Conservation (phyloP, 2,888 invertebrate species). For the Chirona hameri region DNA sequence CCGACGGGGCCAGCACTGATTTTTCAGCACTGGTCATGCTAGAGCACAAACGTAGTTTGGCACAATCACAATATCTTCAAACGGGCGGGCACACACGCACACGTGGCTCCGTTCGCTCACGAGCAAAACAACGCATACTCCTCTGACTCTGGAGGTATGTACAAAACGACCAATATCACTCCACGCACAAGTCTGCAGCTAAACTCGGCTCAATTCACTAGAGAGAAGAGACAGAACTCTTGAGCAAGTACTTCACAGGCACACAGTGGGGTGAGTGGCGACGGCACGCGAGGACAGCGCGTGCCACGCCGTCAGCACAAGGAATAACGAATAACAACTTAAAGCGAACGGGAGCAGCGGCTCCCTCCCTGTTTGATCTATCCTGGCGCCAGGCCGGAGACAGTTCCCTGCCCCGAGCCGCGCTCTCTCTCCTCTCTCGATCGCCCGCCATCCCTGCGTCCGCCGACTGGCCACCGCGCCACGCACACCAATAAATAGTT, state of each 20-base stretch:
- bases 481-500: constrained; percentile 1
- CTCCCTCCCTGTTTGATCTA: not conserved
- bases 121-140: not conserved
- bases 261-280: not conserved
- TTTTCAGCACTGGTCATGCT: too few relatives aligned
- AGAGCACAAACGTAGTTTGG: not conserved
- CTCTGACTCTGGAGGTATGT: not conserved
- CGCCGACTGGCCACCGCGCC: not conserved
- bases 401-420: too few relatives aligned
- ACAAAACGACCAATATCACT: not conserved
- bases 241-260: constrained; percentile 11
- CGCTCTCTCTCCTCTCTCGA: not conserved
- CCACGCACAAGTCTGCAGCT: not conserved
- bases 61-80: not conserved
- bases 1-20: too few relatives aligned
- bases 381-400: not conserved
- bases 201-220: not conserved
- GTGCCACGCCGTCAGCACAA: not conserved
- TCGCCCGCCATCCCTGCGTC: not conserved
- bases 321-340: constrained; percentile 28
- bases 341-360: not conserved
- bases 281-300: not conserved
- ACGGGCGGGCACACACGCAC: not conserved
- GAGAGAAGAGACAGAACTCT: not conserved
- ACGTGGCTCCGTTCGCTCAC: not conserved